Evolutionary conservation across 2,888 invertebrate species (phyloP).

Genomic region (Lottia scabra): DNA sequence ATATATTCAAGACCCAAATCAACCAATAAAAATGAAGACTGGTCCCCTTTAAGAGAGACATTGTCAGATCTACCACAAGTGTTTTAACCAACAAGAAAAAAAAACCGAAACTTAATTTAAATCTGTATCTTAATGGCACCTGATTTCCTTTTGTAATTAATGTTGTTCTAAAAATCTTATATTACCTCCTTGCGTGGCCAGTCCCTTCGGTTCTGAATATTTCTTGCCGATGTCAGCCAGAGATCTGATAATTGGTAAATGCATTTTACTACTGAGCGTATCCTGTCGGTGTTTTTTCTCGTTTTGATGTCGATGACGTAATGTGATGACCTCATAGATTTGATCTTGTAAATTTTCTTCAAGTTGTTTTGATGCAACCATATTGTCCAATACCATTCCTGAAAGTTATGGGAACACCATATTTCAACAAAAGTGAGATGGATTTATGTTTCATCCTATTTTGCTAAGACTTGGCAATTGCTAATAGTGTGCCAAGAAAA

Average conservation of each 20-base stretch:
- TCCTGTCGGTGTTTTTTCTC: slow-evolving; percentile 72
- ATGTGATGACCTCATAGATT: slow-evolving; percentile 85
- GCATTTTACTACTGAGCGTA: slow-evolving; percentile 57
- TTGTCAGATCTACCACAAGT: too few species aligned
- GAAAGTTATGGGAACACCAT: not conserved
- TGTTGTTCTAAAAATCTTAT: not conserved
- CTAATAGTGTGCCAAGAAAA: too few species aligned
- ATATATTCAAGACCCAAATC: too few species aligned
- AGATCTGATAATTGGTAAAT: slow-evolving; percentile 77
- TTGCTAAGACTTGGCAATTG: too few species aligned
- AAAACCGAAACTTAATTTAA: too few species aligned
- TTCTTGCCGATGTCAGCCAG: slow-evolving; percentile 96
- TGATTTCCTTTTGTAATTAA: too few species aligned
- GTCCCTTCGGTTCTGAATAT: slow-evolving; percentile 76
- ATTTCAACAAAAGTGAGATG: too few species aligned
- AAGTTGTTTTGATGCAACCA: slow-evolving; percentile 84
- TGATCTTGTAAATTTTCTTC: slow-evolving; percentile 82
- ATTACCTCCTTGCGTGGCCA: slow-evolving; percentile 34
- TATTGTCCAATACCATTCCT: slow-evolving; percentile 88
- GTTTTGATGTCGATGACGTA: slow-evolving; percentile 94
- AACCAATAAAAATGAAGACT: too few species aligned
- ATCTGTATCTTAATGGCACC: too few species aligned
- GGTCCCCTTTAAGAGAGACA: too few species aligned
- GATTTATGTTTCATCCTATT: too few species aligned
- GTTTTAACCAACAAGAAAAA: too few species aligned